A percentile compares a stretch with the other conserved stretches of the same genome.
Conservation (phyloP, 2,797 vertebrate species). For the Tarsius wallacei region DNA sequence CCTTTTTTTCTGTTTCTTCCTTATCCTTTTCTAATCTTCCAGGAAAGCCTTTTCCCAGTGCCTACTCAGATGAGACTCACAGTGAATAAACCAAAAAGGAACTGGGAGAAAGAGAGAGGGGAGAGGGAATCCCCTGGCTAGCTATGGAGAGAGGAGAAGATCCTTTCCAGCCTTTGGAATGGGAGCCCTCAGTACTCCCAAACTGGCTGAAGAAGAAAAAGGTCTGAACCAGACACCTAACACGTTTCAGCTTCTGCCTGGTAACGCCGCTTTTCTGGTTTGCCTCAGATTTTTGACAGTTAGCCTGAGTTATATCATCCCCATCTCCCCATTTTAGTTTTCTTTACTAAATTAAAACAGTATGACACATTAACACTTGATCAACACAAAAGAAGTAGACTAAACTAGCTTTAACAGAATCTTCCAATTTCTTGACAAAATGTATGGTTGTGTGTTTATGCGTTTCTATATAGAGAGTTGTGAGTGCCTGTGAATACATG, state of each 20-base stretch:
- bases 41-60: background rate
- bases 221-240: background rate
- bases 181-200: slow-evolving; percentile 83
- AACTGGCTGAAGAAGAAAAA: background rate
- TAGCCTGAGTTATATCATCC: background rate
- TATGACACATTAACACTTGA: slow-evolving; percentile 38
- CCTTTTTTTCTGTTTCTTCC: background rate
- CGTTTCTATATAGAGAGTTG: background rate
- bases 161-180: slow-evolving; percentile 75
- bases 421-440: slow-evolving; percentile 7
- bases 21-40: slow-evolving; percentile 5
- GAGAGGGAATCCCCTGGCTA: background rate
- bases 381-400: slow-evolving; percentile 6
- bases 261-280: background rate
- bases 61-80: background rate
- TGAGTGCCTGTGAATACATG: background rate
- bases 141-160: slow-evolving; percentile 76
- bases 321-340: slow-evolving; percentile 51
- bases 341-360: slow-evolving; percentile 69
- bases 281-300: background rate
- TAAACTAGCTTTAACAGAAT: slow-evolving; percentile 23
- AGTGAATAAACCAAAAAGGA: slow-evolving; percentile 7
- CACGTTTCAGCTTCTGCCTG: slow-evolving; percentile 4
- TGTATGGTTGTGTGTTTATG: background rate
- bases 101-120: background rate